A percentile compares a stretch with the other conserved stretches of the same genome.
These are phyloP conservation scores for Cephus spinipes DNA, from an alignment of 2,888 invertebrate species.

Conservation along the genomic window DNA sequence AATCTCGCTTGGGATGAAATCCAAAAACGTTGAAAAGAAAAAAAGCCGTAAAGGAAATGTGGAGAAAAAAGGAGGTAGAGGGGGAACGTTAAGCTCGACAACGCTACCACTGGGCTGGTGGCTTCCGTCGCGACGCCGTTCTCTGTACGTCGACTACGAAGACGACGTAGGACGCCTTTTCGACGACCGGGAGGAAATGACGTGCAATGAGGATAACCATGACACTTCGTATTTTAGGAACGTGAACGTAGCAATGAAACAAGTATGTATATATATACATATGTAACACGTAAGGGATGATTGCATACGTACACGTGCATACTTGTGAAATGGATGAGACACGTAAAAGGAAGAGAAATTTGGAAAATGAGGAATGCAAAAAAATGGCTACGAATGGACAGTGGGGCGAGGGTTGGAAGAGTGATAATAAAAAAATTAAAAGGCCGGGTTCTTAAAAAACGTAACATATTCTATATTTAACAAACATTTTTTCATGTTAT, in stretches of 20 bases:
- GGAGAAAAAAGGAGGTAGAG: no score
- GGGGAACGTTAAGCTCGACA: not conserved
- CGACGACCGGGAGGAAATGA: not conserved
- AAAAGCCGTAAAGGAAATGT: not conserved
- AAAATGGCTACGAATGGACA: not conserved
- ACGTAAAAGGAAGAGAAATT: not conserved
- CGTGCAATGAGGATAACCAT: constrained; percentile 2
- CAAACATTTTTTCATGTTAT: constrained; percentile 54
- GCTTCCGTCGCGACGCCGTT: not conserved
- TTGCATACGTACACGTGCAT: no score
- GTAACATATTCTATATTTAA: constrained; percentile 60
- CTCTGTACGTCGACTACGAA: not conserved
- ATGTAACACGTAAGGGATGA: not conserved
- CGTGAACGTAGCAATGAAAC: no score
- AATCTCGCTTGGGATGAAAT: constrained; percentile 2
- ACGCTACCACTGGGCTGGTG: not conserved
- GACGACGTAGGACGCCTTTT: no score
- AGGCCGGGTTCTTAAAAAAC: constrained; percentile 49
- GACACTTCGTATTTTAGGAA: not conserved
- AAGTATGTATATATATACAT: not conserved
- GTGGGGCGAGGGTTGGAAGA: no score
- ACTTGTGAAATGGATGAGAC: not conserved
- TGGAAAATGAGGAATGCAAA: not conserved
- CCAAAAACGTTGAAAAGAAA: not conserved
- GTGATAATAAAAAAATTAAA: constrained; percentile 13